A percentile compares a stretch with the other conserved stretches of the same genome.
Evolutionary conservation across 2,888 invertebrate genomes (phyloP).

Genomic region (Pammene fasciana): DNA sequence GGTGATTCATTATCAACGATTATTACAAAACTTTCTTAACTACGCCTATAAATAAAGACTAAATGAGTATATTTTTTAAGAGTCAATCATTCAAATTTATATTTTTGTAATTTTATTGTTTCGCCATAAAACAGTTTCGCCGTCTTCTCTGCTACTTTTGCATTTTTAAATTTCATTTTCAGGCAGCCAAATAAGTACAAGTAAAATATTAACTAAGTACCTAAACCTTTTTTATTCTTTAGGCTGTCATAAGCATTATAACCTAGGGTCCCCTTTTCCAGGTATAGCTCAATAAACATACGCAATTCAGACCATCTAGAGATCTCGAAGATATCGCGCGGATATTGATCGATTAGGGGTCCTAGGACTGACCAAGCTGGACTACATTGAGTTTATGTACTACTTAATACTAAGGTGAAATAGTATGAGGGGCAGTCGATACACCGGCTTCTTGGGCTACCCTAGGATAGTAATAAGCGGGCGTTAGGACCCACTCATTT

Average conservation of each 20-base stretch:
- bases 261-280: neutral
- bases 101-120: neutral
- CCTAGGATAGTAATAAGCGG: neutral
- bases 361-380: neutral
- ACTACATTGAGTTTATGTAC: slow-evolving; percentile 5
- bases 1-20: slow-evolving; percentile 31
- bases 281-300: neutral
- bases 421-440: slow-evolving; percentile 2
- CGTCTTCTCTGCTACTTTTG: neutral
- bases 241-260: neutral
- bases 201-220: neutral
- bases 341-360: neutral
- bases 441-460: slow-evolving; percentile 6
- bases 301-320: too few species aligned
- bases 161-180: neutral
- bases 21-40: slow-evolving; percentile 45
- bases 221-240: neutral
- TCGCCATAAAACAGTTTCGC: neutral
- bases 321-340: neutral
- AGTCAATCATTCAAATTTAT: neutral
- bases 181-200: neutral
- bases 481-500: slow-evolving; percentile 23
- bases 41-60: slow-evolving; percentile 52
- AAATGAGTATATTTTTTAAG: slow-evolving; percentile 48
- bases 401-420: slow-evolving; percentile 26